Evolutionary conservation across 53 echinoderm and acorn worm genomes (phyloP), one percentile per base, ranked within the genome.

Genomic region (Zoroaster sp.): DNA sequence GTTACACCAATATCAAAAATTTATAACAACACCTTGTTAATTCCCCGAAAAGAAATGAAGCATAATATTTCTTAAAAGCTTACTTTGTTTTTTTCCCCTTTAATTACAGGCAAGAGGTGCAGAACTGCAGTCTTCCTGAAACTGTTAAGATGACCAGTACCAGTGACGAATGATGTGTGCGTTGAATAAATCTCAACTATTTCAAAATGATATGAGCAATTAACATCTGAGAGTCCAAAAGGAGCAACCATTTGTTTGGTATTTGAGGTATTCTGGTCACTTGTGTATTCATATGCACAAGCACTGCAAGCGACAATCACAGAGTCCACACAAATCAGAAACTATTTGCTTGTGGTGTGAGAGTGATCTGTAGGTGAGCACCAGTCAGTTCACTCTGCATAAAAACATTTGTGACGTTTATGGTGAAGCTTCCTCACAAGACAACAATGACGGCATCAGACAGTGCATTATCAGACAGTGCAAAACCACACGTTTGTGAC

Each of bases 321-420:
- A 69, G 91, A 17, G 87, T 90, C 45, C 95, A 95, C 55, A 80
- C 91, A 28, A 89, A 88, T 25, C 92, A 93, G 35, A 93, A 88
- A 43, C 79, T n/a, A 51, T 51, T 15, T 18, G 52, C 4, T 51
- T 51, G 52, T 51, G 52, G n/a, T n/a, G 2, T 51, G 3, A 18
- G 52, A 18, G 52, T 15, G 52, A 51, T 18, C 52, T n/a, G 17
- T 51, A 0, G n/a, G 3, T 4, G 15, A n/a, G 17, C 52, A 51
- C 17, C 52, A 51, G 17, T 18, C 17, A 51, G 10, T 51, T n/a
- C 52, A 51, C 52, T 18, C 52, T 51, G 52, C 17, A 15, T 15
- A 15, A 10, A 51, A 15, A 51, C 52, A 4, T 51, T 51, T 51
- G 52, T 51, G 52, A 51, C 52, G n/a, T 15, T 51, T 51, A n/a